phyloP scores from a whole-genome alignment of 2,888 invertebrate genomes.

The Pseudanteris insignis region DNA sequence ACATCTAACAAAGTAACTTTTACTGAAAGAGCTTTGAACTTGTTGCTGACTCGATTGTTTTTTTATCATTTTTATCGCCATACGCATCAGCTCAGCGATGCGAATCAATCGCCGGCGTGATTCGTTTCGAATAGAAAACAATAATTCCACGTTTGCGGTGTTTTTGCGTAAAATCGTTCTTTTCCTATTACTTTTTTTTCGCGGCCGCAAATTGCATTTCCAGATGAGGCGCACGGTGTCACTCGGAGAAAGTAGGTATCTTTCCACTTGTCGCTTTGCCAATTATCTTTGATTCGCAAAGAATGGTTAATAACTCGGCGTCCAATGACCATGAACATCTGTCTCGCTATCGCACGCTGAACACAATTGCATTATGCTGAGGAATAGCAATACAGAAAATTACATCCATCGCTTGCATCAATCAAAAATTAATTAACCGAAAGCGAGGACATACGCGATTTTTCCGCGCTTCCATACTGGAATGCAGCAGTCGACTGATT shows the following conservation, averaged over 20 bases:
- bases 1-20: too few species aligned
- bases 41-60: too few species aligned
- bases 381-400: conserved; percentile 7
- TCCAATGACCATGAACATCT: conserved; percentile 29
- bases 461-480: conserved; percentile 3
- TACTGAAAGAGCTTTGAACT: too few species aligned
- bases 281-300: conserved; percentile 38
- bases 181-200: conserved; percentile 1
- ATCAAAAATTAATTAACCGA: conserved; percentile 31
- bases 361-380: conserved; percentile 14
- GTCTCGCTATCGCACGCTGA: background rate
- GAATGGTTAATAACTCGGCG: conserved; percentile 30
- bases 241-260: conserved; percentile 40
- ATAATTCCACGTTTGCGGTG: background rate
- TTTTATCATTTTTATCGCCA: too few species aligned
- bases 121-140: background rate
- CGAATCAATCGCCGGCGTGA: too few species aligned
- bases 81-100: too few species aligned
- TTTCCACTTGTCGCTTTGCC: conserved; percentile 42
- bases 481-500: conserved; percentile 14
- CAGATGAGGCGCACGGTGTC: conserved; percentile 23
- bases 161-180: conserved; percentile 1
- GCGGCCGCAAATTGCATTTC: conserved; percentile 2
- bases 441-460: conserved; percentile 7
- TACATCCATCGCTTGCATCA: conserved; percentile 10